Evolutionary conservation across 2,888 invertebrate genomes (phyloP).

Genomic region (Stenodera caucasica): DNA sequence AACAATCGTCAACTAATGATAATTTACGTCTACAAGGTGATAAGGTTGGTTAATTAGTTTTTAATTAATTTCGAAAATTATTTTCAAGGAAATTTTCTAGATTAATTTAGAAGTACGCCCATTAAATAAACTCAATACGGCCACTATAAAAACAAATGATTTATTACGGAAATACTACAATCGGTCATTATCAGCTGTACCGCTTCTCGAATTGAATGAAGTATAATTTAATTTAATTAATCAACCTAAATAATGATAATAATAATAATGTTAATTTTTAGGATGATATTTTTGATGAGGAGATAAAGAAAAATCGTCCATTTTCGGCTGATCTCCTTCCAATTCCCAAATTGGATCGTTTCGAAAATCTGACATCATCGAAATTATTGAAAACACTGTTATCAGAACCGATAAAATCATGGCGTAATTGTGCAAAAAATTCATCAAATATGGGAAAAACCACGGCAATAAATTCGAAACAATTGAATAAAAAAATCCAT

Average conservation of each 20-base stretch:
- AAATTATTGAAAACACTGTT: constrained; percentile 46
- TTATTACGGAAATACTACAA: constrained; percentile 40
- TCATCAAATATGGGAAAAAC: constrained; percentile 24
- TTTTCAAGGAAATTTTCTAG: constrained; percentile 35
- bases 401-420: constrained; percentile 45
- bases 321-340: constrained; percentile 47
- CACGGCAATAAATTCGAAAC: constrained; percentile 17
- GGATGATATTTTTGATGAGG: constrained; percentile 34
- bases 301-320: constrained; percentile 40
- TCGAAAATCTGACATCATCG: constrained; percentile 44
- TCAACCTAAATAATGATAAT: constrained; percentile 7
- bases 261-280: constrained; percentile 20
- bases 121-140: constrained; percentile 39
- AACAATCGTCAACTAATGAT: constrained; percentile 20
- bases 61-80: not conserved
- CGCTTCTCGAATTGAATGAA: constrained; percentile 38
- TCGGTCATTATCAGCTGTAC: constrained; percentile 48
- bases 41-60: constrained; percentile 31
- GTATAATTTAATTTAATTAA: constrained; percentile 22
- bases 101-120: constrained; percentile 46
- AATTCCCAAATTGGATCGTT: constrained; percentile 20
- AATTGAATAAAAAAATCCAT: constrained; percentile 42
- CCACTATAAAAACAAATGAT: constrained; percentile 42
- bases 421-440: constrained; percentile 30
- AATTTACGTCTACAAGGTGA: constrained; percentile 38